Evolutionary conservation across 2,113 vertebrate genomes (phyloP), one percentile per base, ranked within the genome.

Genomic region (Oenanthe melanoleuca): DNA sequence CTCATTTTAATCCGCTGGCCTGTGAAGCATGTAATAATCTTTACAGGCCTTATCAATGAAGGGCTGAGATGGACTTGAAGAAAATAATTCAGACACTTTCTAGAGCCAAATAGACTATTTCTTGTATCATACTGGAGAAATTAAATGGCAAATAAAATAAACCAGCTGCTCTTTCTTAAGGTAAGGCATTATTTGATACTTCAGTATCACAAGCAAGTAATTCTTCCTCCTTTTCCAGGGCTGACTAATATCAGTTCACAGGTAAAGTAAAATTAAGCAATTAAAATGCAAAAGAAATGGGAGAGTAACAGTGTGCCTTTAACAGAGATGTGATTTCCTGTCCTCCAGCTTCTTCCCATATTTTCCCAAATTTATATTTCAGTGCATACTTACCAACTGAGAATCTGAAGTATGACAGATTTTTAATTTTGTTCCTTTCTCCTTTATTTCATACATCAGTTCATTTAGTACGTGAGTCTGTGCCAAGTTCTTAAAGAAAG

Each of bases 381-480:
- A 34, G 23, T 81, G 66, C 33, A 78, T 47, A 97, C 96, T 92
- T 97, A 99, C 99, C 98, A 99, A 77, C 28, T 98, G 98, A 49
- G 98, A 95, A 57, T 99, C 98, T 34, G 97, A 89, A 79, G 96
- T 92, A 37, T 98, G 98, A 96, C 97, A 98, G 97, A 99, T 99
- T 98, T 98, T 99, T 94, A 99, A 91, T 91, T 99, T 99, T 97
- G 98, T 98, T 31, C 98, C 98, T 92, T 99, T 99, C 95, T 99
- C 99, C 97, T 99, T 99, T 86, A 99, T 98, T 94, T 99, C 99
- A 92, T 98, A 98, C 97, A 99, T 99, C 78, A 99, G 95, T 91
- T 99, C 99, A 89, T 98, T 99, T 80, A 99, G 98, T 97, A 99
- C 96, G 22, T 99, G 98, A 57, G 99, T 99, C 97, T 99, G 99